These are phyloP conservation scores for Nothobranchius kuhntae DNA, from an alignment of 2,113 vertebrate genomes.

Conservation along the genomic window DNA sequence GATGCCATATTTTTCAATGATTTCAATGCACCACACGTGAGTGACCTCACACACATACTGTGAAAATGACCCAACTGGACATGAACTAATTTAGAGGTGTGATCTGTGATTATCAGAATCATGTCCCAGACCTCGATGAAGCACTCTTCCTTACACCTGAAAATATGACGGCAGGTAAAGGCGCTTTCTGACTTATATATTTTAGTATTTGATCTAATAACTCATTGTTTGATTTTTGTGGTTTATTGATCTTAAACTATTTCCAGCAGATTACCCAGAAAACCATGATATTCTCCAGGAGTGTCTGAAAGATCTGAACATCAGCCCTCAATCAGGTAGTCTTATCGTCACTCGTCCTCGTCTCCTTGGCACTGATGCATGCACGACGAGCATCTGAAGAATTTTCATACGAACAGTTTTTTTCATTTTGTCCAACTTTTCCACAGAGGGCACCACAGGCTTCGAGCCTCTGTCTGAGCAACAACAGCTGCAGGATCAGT, in stretches of 20 bases:
- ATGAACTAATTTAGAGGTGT: slow-evolving; percentile 14
- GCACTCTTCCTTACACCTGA: slow-evolving; percentile 29
- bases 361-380: slow-evolving; percentile 36
- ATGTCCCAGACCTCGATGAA: background rate
- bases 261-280: slow-evolving; percentile 15
- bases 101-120: slow-evolving; percentile 41
- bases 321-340: slow-evolving; percentile 56
- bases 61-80: background rate
- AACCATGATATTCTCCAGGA: slow-evolving; percentile 59
- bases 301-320: slow-evolving; percentile 64
- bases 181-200: background rate
- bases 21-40: slow-evolving; percentile 42
- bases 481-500: slow-evolving; percentile 45
- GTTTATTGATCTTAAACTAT: slow-evolving; percentile 13
- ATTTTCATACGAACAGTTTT: slow-evolving; percentile 24
- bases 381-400: slow-evolving; percentile 16
- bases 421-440: slow-evolving; percentile 63
- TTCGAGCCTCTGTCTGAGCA: slow-evolving; percentile 66
- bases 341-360: slow-evolving; percentile 16
- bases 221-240: background rate
- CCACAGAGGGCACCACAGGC: slow-evolving; percentile 60
- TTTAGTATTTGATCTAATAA: background rate
- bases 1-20: slow-evolving; percentile 5
- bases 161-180: slow-evolving; percentile 35
- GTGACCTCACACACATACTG: background rate